Evolutionary conservation across 2,888 invertebrate genomes (phyloP), one percentile per base, ranked within the genome.

Genomic region (Hyles lineata): DNA sequence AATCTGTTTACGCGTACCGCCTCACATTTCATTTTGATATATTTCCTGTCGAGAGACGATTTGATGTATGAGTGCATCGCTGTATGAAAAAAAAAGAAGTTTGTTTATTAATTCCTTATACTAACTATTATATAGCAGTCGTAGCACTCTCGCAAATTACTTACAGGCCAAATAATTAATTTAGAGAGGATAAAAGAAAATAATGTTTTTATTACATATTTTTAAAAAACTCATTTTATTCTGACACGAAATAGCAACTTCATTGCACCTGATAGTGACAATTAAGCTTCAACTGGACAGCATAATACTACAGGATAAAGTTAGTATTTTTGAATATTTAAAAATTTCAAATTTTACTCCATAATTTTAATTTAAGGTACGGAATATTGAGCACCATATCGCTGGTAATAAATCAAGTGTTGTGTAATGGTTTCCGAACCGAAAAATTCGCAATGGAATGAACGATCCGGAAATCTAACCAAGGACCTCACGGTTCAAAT

Each of bases 11-110:
- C 76, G 74, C 29, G 35, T 67, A 43, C 23, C 60, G 25, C 71
- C 73, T 50, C 72, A 76, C 70, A 73, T 58, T 70, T 74, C 74
- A 79, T 75, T 76, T 73, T 73, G 72, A 76, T 78, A 76, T 78
- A 70, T 75, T 77, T 73, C 69, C 72, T 77, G 79, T 78, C 82
- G 79, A 80, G 82, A 81, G 80, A 82, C 74, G 70, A 61, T 75
- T 55, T 67, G 67, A 67, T 50, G 50, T 43, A 67, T 67, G 67
- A 43, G 19, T 23, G 21, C 35, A 7, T 43, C 17, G 23, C 7
- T 8, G 23, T 50, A 23, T 50, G 17, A 50, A 67, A 67, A 50
- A 67, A 63, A 67, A 35, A 21, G 9, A 43, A 50, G 17, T 67
- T 17, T 15, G 21, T 67, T 21, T 63, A 63, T 17, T 62, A 29